Conservation (phyloP, 1,140 invertebrate genomes). For the Bombus consobrinus region DNA sequence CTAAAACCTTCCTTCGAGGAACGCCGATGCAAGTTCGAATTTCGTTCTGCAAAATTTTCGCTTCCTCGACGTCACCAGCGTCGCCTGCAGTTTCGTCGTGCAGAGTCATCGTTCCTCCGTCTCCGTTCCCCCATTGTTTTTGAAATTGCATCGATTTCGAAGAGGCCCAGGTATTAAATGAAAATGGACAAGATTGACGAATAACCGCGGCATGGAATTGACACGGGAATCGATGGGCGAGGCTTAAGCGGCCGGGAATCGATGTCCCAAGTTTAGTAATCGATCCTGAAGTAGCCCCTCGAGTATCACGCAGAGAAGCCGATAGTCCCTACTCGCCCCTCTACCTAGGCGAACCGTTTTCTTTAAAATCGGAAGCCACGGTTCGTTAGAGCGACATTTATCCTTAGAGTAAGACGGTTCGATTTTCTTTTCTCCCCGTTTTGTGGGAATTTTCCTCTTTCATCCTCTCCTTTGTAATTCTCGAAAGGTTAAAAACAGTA, state of each 20-base stretch:
- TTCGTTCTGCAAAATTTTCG: no score
- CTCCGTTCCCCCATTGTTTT: background rate
- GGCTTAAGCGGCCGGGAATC: constrained; percentile 9
- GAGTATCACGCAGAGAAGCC: background rate
- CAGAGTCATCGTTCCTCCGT: background rate
- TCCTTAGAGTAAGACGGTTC: constrained; percentile 53
- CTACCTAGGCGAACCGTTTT: constrained; percentile 3
- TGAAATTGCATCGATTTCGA: background rate
- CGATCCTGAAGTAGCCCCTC: constrained; percentile 44
- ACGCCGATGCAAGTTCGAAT: no score
- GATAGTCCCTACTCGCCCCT: background rate
- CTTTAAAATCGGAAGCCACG: constrained; percentile 48
- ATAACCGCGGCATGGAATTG: constrained; percentile 34
- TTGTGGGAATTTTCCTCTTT: constrained; percentile 1
- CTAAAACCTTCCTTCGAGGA: no score
- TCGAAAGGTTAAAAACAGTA: background rate
- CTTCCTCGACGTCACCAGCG: no score
- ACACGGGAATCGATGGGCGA: constrained; percentile 12
- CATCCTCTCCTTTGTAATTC: background rate
- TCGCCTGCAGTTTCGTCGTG: background rate
- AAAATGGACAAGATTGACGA: constrained; percentile 19
- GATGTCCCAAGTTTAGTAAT: constrained; percentile 52
- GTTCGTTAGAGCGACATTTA: constrained; percentile 70
- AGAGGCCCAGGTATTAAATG: background rate
- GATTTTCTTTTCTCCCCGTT: constrained; percentile 38